Base-by-base conservation (phyloP, 2,888 invertebrate genomes). In the Criorhina ranunculi region DNA sequence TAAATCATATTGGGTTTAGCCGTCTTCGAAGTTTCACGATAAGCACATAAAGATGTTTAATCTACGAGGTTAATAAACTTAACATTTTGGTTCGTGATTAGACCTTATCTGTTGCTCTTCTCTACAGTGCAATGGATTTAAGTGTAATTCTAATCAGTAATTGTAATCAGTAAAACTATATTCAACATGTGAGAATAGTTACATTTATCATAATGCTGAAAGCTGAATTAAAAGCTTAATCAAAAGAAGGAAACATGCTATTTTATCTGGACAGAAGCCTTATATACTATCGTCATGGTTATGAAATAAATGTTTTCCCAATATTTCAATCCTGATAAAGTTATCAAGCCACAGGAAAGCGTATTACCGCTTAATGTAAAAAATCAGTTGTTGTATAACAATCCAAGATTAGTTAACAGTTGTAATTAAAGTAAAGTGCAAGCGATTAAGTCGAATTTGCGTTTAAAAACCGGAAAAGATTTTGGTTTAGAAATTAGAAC, bases 381-480 rank as follows among this genome's bases (percentile, higher is more conserved):
- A 33, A 15, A 0, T 31, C 29, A 31, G 31, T 15, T 44, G 31
- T 31, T 42, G 29, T 15, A 0, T 8, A 31, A 57, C 46, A 24
- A 15, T 57, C 69, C 19, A n/a, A n/a, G 55, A 12, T 57, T 57
- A 35, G 12, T 57, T 35, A 70, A 46, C 11, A 33, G 4, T 35
- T 57, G 12, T 57, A 46, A 70, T 57, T 57, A 70, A 35, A 55
- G 19, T 55, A 12, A 42, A 69, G 19, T 69, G 19, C 33, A 35
- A 24, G 24, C 4, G 24, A 24, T 55, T 24, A 46, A 35, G 9
- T 44, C 12, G 29, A 17, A 46, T 17, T 55, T 19, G 33, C 31
- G 9, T 35, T 24, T 57, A n/a, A 69, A 9, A 35, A 42, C 17
- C 55, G 12, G 35, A 33, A 42, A 33, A 60, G 24, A 3, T 37